phyloP scores from a whole-genome alignment of 1,140 invertebrate genomes.

The Drosophila grimshawi region DNA sequence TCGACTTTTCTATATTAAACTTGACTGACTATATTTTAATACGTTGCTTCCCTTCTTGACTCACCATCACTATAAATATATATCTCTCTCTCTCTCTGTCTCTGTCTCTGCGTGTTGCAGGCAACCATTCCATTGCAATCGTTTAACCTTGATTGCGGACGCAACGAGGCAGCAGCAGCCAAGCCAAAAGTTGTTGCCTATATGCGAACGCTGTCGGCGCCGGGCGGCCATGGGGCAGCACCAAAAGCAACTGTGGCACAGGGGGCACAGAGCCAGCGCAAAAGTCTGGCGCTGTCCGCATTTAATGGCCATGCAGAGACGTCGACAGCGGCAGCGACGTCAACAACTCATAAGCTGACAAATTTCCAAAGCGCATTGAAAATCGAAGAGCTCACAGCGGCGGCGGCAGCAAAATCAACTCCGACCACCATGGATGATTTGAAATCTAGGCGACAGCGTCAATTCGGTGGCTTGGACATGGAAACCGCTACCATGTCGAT shows the following conservation, averaged over 20 bases:
- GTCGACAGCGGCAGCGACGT: conserved; percentile 34
- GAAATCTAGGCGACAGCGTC: conserved; percentile 77
- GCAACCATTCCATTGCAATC: conserved; percentile 84
- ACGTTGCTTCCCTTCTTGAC: conserved; percentile 17
- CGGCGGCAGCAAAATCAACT: conserved; percentile 45
- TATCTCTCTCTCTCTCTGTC: conserved; percentile 11
- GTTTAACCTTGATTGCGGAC: conserved; percentile 84
- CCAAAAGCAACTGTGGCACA: conserved; percentile 11
- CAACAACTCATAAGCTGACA: conserved; percentile 79
- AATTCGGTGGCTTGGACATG: conserved; percentile 72
- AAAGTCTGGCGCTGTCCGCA: conserved; percentile 67
- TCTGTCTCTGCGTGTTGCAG: conserved; percentile 56
- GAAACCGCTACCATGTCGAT: conserved; percentile 62
- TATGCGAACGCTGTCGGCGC: conserved; percentile 81
- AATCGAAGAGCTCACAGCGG: conserved; percentile 75
- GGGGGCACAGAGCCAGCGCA: conserved; percentile 56
- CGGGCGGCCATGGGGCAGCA: conserved; percentile 46
- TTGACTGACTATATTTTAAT: conserved; percentile 61
- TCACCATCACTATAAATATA: conserved; percentile 29
- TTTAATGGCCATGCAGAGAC: conserved; percentile 61
- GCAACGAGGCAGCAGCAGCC: conserved; percentile 58
- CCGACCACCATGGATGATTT: conserved; percentile 65
- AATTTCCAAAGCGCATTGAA: conserved; percentile 83
- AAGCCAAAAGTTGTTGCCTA: conserved; percentile 76
- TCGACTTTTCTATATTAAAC: conserved; percentile 78